Evolutionary conservation across 2,797 vertebrate species (phyloP).

Genomic region (Muscicapa comitata): DNA sequence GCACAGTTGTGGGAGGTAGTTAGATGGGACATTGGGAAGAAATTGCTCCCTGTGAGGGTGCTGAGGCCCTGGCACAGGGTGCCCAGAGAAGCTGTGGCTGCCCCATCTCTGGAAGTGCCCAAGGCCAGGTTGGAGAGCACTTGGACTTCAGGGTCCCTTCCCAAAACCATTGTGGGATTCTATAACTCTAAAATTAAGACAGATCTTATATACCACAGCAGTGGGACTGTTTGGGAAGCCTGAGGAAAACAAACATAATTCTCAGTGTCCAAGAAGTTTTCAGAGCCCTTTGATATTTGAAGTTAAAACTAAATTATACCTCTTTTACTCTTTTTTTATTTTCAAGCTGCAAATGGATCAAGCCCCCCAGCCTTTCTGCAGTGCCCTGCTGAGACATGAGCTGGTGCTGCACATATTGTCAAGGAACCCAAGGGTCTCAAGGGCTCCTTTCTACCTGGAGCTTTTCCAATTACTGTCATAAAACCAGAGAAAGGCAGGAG

Average conservation of each 20-base stretch:
- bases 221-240: neutral
- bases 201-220: neutral
- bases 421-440: neutral
- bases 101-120: neutral
- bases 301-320: neutral
- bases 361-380: neutral
- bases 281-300: neutral
- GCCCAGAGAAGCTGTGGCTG: neutral
- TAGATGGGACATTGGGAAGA: neutral
- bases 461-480: neutral
- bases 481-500: neutral
- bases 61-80: neutral
- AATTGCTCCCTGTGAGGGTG: neutral
- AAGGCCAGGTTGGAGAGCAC: accelerated
- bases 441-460: neutral
- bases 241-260: neutral
- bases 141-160: neutral
- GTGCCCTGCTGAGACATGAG: neutral
- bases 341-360: neutral
- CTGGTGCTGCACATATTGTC: neutral
- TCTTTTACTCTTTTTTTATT: neutral
- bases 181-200: neutral
- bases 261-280: neutral
- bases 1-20: neutral
- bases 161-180: neutral